phyloP scores from a whole-genome alignment of 2,888 invertebrate species.

The Eupithecia centaureata region DNA sequence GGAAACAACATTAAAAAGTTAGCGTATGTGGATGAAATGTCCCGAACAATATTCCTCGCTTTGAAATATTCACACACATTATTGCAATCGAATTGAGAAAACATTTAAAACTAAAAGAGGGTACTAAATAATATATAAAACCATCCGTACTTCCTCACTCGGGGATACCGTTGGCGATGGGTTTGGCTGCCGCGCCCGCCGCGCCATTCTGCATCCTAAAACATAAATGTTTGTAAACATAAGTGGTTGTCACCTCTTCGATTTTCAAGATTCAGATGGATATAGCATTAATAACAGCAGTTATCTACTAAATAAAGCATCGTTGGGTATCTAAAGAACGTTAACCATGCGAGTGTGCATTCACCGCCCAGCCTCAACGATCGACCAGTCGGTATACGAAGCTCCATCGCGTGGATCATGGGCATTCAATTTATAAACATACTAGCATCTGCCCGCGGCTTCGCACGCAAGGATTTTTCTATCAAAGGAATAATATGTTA shows the following conservation, averaged over 20 bases:
- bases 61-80: slow-evolving; percentile 75
- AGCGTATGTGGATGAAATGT: slow-evolving; percentile 49
- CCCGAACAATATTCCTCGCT: slow-evolving; percentile 74
- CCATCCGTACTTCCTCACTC: slow-evolving; percentile 53
- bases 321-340: too few relatives aligned
- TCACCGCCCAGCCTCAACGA: too few relatives aligned
- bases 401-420: too few relatives aligned
- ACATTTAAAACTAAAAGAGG: slow-evolving; percentile 34
- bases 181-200: slow-evolving; percentile 51
- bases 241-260: background rate
- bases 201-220: slow-evolving; percentile 57
- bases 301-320: too few relatives aligned
- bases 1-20: slow-evolving; percentile 53
- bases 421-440: too few relatives aligned
- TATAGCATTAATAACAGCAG: too few relatives aligned
- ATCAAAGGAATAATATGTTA: too few relatives aligned
- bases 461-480: too few relatives aligned
- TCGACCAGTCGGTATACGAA: too few relatives aligned
- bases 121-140: slow-evolving; percentile 26
- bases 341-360: too few relatives aligned
- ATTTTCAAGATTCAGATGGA: background rate
- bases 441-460: too few relatives aligned
- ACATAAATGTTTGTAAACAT: background rate
- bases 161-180: slow-evolving; percentile 67
- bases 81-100: slow-evolving; percentile 62